Evolutionary conservation across 2,888 invertebrate genomes (phyloP), one percentile per base, ranked within the genome.

Genomic region (Nebria brevicollis): DNA sequence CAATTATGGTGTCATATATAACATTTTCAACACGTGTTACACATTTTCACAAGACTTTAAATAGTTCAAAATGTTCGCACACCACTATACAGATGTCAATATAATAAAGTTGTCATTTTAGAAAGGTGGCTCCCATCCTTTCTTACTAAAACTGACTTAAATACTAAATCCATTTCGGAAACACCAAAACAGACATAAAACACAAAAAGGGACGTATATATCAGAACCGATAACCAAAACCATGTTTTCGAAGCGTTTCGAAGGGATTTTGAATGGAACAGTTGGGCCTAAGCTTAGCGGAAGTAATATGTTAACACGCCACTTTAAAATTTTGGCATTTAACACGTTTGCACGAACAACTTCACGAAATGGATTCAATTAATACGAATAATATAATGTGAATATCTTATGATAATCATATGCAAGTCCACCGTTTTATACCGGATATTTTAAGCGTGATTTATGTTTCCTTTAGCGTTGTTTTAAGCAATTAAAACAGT

Each of bases 141-240:
- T 20, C n/a, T 13, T 15, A 65, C 70, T 76, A 66, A 76, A 15
- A 76, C 26, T 26, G 66, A 34, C n/a, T 72, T 25, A 72, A 11
- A 72, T 76, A n/a, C 20, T 66, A 72, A 78, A 78, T 74, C 78
- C 74, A 66, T 78, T 78, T 74, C 78, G 74, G 74, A 78, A 74
- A 72, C 66, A 68, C 5, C 20, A 11, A 54, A 54, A 54, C 54
- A 54, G 68, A 26, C 74, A 78, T 74, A 78, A 8, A 66, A 66
- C 76, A 76, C 66, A n/a, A 41, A 66, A 76, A 66, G 66, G 70
- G 74, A 73, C 74, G 25, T 66, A 66, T 78, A 77, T 72, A 72
- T 77, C 77, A 73, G 42, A 73, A 15, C 15, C 65, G 73, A 78
- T 73, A 78, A 78, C 73, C 73, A 13, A 78, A 78, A 73, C 26